Evolutionary conservation across 2,113 vertebrate genomes (phyloP).

Genomic region (Cryptoleucopteryx plumbea): DNA sequence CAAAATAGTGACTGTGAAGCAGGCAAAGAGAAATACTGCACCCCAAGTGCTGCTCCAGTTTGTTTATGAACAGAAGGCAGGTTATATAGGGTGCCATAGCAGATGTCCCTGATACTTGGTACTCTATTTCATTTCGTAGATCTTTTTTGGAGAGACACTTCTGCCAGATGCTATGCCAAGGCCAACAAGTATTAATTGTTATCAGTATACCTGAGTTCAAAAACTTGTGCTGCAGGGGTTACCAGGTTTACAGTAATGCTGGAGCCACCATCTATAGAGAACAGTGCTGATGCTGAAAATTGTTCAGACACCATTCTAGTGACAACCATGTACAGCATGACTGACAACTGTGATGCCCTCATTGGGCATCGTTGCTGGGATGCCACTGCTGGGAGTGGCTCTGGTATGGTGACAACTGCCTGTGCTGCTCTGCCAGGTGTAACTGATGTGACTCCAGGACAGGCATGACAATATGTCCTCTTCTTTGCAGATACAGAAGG

Average conservation of each 20-base stretch:
- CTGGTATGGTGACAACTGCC: neutral
- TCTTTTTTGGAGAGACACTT: neutral
- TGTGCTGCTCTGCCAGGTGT: neutral
- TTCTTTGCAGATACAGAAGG: neutral
- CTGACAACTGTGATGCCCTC: neutral
- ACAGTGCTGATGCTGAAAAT: neutral
- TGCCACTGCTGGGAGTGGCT: neutral
- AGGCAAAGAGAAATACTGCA: neutral
- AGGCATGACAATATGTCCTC: neutral
- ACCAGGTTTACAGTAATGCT: neutral
- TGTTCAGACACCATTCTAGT: neutral
- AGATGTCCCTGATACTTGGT: neutral
- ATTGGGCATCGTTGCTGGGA: neutral
- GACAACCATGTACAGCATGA: neutral
- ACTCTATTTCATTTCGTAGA: neutral
- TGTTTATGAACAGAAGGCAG: neutral
- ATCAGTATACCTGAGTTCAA: fast-evolving
- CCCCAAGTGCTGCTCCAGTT: neutral
- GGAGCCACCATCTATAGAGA: neutral
- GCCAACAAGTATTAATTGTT: neutral
- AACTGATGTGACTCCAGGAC: neutral
- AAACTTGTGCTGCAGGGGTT: neutral
- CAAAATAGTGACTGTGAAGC: neutral
- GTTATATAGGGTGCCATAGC: neutral
- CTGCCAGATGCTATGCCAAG: neutral